Evolutionary conservation across 1,140 invertebrate species (phyloP), one percentile per base, ranked within the genome.

Genomic region (Sarcophaga peregrina): DNA sequence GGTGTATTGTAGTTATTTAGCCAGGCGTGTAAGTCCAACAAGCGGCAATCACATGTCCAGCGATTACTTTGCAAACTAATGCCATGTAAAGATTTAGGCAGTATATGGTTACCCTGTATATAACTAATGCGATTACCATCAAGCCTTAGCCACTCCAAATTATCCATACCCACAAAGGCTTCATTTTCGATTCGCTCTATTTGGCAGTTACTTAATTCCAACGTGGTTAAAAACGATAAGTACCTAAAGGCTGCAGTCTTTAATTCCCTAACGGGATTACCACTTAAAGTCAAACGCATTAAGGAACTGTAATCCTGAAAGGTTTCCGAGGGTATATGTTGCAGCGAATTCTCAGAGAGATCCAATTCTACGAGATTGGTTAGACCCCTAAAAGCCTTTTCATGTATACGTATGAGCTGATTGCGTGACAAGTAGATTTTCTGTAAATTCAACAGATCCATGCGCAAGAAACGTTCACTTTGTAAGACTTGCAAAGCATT

Each of bases 331-430:
- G 97, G 96, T 85, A 98, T 92, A 50, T 93, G 91, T 46, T 93
- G 93, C 84, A 98, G 91, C 78, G 94, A 92, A 91, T 98, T 98
- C 85, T 95, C 93, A 10, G 95, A 95, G 1, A 98, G 91, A 91
- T 98, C 97, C 84, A 98, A 91, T 90, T 97, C 96, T 5, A 98
- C 96, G 17, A 98, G 91, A 89, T 97, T 98, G 9, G 95, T 95
- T 37, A 98, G 92, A 1, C 96, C 96, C 46, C 93, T 92, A 88
- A 98, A 97, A 4, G 96, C 94, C 84, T 93, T 92, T 82, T 94
- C 93, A 86, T 96, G 95, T 82, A 98, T 94, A 84, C 93, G 93
- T 85, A 93, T 93, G 82, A 98, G 92, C 83, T 93, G 92, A 87
- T 96, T 97, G 83, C 93, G 93, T 45, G 94, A 92, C 58, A 97